Base-by-base conservation (phyloP, 2,113 vertebrate genomes). In the Prionailurus bengalensis region DNA sequence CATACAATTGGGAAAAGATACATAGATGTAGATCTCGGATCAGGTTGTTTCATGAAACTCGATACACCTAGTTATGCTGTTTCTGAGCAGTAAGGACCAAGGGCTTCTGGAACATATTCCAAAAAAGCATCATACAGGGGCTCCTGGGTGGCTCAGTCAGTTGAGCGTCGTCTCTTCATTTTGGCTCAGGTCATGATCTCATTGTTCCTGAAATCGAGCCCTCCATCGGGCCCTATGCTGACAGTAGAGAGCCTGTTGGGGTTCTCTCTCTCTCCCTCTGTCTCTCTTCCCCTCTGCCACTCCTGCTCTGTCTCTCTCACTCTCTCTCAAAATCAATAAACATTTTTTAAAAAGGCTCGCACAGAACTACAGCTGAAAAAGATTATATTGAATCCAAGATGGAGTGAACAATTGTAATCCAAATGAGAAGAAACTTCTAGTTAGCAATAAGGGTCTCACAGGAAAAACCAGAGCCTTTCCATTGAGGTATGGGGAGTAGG, bases 351-450 rank as follows among this genome's bases (percentile, higher is more conserved):
- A 71, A 71, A 71, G 31, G 19, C 13, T 36, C 10, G 23, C 9
- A 71, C 0, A n/a, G 51, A 78, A 25, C 31, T 3, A 6, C 23
- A 58, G 3, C 8, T 29, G 17, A 23, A 2, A 42, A 58, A 12
- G 17, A 25, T 48, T 14, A 5, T 1, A 11, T 70, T 15, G 66
- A 39, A 13, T 51, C 33, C 39, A 45, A 31, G 16, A 10, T 6
- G 36, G 7, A 33, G 14, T 11, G 1, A 21, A 10, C 14, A 2
- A 21, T 4, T 14, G 1, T 6, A 61, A 16, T 61, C 51, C 12
- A n/a, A 68, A 68, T n/a, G 12, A 27, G 17, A 31, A n/a, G 21
- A 33, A 1, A 5, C 17, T 27, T 39, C 1, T 5, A 16, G 25
- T 51, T 11, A 16, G 10, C 3, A 31, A 11, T 2, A 16, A 13